Evolutionary conservation across 2,113 vertebrate species (phyloP).

Genomic region (Alethe castanea): DNA sequence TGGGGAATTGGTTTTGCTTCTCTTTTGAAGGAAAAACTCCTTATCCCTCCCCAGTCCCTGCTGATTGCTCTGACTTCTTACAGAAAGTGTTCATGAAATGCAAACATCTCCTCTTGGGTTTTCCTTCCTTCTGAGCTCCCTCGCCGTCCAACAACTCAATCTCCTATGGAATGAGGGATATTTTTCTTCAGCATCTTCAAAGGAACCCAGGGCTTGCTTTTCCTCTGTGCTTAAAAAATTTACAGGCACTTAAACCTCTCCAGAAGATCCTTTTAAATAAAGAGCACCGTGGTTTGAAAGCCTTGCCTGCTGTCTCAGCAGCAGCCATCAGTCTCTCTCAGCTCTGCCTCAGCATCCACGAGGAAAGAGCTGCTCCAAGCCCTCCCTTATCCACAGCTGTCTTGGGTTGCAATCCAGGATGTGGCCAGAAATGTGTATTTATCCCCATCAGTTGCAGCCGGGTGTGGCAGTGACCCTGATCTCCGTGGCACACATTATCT

Average conservation of each 20-base stretch:
- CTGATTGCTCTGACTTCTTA: background rate
- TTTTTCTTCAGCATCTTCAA: constrained; percentile 5
- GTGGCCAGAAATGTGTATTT: too few relatives aligned
- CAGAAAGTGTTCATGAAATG: background rate
- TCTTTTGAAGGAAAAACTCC: background rate
- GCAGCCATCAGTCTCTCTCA: background rate
- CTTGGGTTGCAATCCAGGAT: too few relatives aligned
- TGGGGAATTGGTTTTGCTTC: background rate
- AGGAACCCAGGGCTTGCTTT: background rate
- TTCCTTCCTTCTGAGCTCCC: background rate
- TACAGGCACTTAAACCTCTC: constrained; percentile 18
- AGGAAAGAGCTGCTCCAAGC: background rate
- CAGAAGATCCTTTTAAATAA: constrained; percentile 2
- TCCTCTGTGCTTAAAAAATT: constrained; percentile 28
- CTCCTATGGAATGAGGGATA: background rate
- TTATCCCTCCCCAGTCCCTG: background rate
- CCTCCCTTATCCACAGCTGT: background rate
- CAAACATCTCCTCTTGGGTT: constrained; percentile 4
- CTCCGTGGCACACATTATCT: too few relatives aligned
- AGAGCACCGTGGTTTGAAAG: background rate
- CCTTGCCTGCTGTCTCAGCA: background rate
- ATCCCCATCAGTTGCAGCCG: too few relatives aligned
- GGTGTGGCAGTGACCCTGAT: too few relatives aligned
- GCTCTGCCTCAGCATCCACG: background rate
- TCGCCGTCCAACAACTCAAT: background rate